Evolutionary conservation across 2,888 invertebrate genomes (phyloP), one percentile per base, ranked within the genome.

Genomic region (Eurytoma californica): DNA sequence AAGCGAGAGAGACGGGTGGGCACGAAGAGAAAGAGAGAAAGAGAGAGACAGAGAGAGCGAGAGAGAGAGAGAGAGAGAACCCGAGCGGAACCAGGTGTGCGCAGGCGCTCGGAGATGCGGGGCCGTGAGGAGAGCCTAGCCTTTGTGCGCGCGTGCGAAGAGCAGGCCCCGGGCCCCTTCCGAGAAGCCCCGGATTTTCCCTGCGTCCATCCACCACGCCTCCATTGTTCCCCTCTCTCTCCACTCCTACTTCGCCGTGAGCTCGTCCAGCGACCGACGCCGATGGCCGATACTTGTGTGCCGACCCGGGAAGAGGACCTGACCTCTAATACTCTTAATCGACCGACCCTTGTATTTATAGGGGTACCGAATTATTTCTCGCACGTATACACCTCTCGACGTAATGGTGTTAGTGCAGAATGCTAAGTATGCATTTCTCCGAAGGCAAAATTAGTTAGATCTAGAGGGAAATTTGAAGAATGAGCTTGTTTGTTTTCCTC

Each of bases 81-180:
- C 3, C 16, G 53, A n/a, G n/a, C 20, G 58, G 24, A 47, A 78
- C 30, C 55, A 74, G 76, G 69, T 72, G 63, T 49, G 63, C 72
- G 24, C 20, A 28, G 18, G 51, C n/a, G n/a, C 63, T 39, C 63
- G 63, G 12, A 53, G 53, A 53, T n/a, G 53, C 53, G 53, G 53
- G 53, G n/a, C 53, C 16, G 53, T 14, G n/a, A 4, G 14, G 53
- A 14, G 53, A n/a, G 16, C n/a, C 53, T 18, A 9, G 58, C 65
- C 73, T 49, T 47, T 55, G 69, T 28, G 57, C 24, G 53, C 53
- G 53, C 53, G 53, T 53, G 53, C n/a, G 53, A n/a, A 3, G 53
- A 39, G 57, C 18, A 20, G 18, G 24, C 13, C 39, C 67, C 39
- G 18, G 67, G 51, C 67, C 53, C 67, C 67, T 67, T 49, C 67